A percentile compares a stretch with the other conserved stretches of the same genome.
phyloP scores from a whole-genome alignment of 53 echinoderm and acorn worm species.

The Glandiceps talaboti region DNA sequence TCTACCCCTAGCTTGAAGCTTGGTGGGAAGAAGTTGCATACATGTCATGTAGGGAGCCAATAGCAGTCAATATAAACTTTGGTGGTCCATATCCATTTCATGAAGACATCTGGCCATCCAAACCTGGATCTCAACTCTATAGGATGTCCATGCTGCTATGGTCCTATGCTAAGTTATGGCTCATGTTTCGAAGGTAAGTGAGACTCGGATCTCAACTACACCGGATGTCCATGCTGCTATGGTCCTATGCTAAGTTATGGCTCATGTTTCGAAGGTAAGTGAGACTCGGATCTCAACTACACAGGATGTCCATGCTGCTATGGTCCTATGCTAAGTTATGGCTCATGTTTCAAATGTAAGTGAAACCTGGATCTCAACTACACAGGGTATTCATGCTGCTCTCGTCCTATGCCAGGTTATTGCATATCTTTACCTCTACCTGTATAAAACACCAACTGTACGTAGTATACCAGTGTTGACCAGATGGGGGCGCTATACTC shows the following conservation, averaged over 20 bases:
- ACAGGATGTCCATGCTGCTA: slow-evolving; percentile 33
- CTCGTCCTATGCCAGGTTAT: neutral
- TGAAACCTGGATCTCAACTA: slow-evolving; percentile 39
- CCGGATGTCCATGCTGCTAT: slow-evolving; percentile 29
- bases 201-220: slow-evolving; percentile 47
- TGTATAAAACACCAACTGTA: too few species aligned
- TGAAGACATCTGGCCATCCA: slow-evolving; percentile 60
- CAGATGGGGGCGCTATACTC: too few species aligned
- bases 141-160: slow-evolving; percentile 29
- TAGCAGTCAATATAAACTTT: slow-evolving; percentile 50
- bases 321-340: neutral
- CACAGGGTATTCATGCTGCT: slow-evolving; percentile 36
- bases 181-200: slow-evolving; percentile 1
- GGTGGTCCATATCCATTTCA: slow-evolving; percentile 30
- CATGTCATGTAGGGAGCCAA: slow-evolving; percentile 36
- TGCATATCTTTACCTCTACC: neutral
- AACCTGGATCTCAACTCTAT: slow-evolving; percentile 47
- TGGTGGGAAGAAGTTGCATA: slow-evolving; percentile 88
- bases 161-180: neutral
- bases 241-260: slow-evolving; percentile 1
- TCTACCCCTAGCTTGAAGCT: slow-evolving; percentile 64
- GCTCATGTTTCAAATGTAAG: neutral
- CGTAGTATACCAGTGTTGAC: too few species aligned
- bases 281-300: slow-evolving; percentile 42
- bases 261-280: neutral